Conservation (phyloP, 2,113 vertebrate species). For the Carlito syrichta region DNA sequence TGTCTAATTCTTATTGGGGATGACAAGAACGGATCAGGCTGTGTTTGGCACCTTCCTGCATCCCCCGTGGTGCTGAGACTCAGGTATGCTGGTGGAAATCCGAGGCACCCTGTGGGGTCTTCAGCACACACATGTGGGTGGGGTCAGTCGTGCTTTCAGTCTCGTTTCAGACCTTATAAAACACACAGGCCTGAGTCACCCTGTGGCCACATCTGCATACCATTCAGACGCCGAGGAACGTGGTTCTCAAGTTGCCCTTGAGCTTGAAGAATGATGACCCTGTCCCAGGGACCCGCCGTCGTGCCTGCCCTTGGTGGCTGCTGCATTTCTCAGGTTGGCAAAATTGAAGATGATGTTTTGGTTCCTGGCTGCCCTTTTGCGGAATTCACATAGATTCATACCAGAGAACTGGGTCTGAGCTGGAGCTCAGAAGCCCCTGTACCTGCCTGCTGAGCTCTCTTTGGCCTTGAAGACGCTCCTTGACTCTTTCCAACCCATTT, state of each 20-base stretch:
- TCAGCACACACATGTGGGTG: not conserved
- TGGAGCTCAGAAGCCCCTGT: not conserved
- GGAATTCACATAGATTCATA: conserved; percentile 24
- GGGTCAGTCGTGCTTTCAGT: not conserved
- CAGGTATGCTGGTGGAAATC: not conserved
- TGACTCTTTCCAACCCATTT: not conserved
- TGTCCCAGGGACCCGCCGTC: not conserved
- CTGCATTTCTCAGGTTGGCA: not conserved
- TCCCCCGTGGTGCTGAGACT: not conserved
- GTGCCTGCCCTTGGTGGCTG: not conserved
- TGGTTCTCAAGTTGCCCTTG: conserved; percentile 39
- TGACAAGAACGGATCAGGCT: not conserved
- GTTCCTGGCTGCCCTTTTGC: conserved; percentile 41
- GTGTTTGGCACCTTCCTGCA: not conserved
- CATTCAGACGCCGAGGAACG: not conserved
- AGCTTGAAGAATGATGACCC: conserved; percentile 28
- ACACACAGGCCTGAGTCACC: not conserved
- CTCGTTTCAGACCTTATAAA: not conserved
- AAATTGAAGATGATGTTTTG: conserved; percentile 39
- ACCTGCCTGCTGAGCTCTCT: not conserved
- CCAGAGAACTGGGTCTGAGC: not conserved
- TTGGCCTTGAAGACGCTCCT: not conserved
- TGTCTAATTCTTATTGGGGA: not conserved
- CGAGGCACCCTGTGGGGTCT: not conserved
- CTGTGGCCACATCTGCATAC: conserved; percentile 4